Base-by-base conservation (phyloP, 2,797 vertebrate species). In the Carcharodon carcharias region DNA sequence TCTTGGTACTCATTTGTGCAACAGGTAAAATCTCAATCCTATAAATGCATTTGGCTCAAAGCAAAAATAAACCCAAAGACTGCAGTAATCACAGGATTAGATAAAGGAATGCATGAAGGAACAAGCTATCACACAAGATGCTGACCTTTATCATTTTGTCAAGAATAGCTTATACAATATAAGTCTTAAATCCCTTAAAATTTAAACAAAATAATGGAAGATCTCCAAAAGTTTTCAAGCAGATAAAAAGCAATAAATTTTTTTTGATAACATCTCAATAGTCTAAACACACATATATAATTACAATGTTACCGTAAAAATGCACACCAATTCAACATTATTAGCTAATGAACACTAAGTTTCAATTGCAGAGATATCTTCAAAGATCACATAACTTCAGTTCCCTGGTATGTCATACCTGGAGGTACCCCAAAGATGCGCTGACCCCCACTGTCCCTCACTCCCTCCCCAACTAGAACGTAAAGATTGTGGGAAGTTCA, bases 111-210 rank as follows among this genome's bases (percentile, higher is more conserved):
- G 8, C 45, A 45, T 54, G 40, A 95, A 95, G 40, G 65, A 95
- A 71, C 11, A 71, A 95, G 65, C 4, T 45, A 71, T 69, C 61
- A 73, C 45, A 73, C 23, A 73, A 95, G 23, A 73, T 95, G 45
- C 23, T 95, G 40, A 71, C 65, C 65, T 35, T 92, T 61, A 58
- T 63, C 89, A 63, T 63, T 69, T 54, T 45, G 65, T 54, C 93
- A 73, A 23, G 69, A 95, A 95, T 54, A 95, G 67, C 65, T 95
- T 31, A 54, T 35, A 92, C 89, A 95, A 54, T 31, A 95, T 50
- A 21, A 50, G 71, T 95, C 45, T 1, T 67, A 50, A 45, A 31
- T 54, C 65, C 40, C 28, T 54, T 69, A 31, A 71, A 6, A 54
- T 16, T 71, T 95, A 54, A 95, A 23, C 16, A 61, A 28, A 95